Evolutionary conservation across 2,113 vertebrate genomes (phyloP), one percentile per base, ranked within the genome.

Genomic region (Nibea coibor): DNA sequence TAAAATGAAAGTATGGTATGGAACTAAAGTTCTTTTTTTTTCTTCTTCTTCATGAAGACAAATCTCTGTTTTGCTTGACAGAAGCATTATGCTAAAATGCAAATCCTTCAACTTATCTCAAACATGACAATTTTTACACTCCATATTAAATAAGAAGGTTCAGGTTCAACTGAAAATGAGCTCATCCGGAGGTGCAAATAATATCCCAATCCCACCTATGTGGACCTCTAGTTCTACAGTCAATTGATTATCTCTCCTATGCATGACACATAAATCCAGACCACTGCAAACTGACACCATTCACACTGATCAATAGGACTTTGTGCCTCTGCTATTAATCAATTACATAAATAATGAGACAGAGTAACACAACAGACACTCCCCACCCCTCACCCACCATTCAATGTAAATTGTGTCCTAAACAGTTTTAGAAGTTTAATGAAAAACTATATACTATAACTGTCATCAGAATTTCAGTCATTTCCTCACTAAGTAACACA

Each of bases 261-360:
- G 22, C 64, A 39, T 56, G 51, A 72, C 20, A 75, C 47, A 63
- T 68, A 54, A 24, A 79, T 62, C 69, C 14, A 43, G 65, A 56
- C 75, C 68, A 48, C 72, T 59, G 72, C 43, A 68, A 78, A 75
- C 9, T 53, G 78, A 86, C 53, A 77, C 57, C n/a, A 22, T 72
- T 84, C 35, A 72, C 74, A 58, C 31, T 53, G 65, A 83, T 85
- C 79, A 79, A 75, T 78, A 67, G 2, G 42, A 75, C 26, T 78
- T 35, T 35, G 19, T 56, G 45, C 24, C 10, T 77, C 26, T 69
- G 50, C 62, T 64, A 43, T 56, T 48, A 28, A 85, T 80, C 43
- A 77, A 22, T 74, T 54, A 51, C 10, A 66, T 22, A 35, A 59
- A 75, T 42, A 64, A 53, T 39, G 42, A 69, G 43, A 54, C 7